Conservation (phyloP, 2,888 invertebrate species). For the Sturmia bella region DNA sequence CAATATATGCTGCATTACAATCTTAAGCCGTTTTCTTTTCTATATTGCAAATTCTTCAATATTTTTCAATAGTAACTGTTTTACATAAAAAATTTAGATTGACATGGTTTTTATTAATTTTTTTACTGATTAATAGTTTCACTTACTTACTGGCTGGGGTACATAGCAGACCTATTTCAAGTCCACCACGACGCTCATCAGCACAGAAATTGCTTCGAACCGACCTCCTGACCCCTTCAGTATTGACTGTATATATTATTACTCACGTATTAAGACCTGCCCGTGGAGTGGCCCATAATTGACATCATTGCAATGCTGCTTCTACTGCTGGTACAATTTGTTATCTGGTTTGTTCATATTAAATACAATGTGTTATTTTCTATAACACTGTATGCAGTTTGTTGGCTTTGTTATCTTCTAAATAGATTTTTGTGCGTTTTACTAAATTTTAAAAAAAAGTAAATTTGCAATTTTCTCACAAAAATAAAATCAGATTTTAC, state of each 20-base stretch:
- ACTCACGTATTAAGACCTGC: not conserved
- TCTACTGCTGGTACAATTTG: conserved; percentile 16
- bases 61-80: no score
- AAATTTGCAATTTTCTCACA: not conserved
- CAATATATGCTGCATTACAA: no score
- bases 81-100: no score
- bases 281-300: conserved; percentile 3
- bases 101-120: no score
- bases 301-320: not conserved
- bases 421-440: conserved; percentile 30
- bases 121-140: no score
- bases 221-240: no score
- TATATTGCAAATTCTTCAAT: no score
- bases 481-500: not conserved
- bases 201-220: no score
- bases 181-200: no score
- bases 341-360: conserved; percentile 19
- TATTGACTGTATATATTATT: not conserved
- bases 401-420: not conserved
- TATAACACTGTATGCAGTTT: conserved; percentile 27
- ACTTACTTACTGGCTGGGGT: no score
- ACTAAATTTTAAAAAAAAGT: conserved; percentile 40
- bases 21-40: no score
- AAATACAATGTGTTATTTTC: conserved; percentile 47
- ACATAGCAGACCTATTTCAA: no score